These are phyloP conservation scores for Sebastes diploproa DNA, from an alignment of 2,797 vertebrate genomes.

Conservation along the genomic window DNA sequence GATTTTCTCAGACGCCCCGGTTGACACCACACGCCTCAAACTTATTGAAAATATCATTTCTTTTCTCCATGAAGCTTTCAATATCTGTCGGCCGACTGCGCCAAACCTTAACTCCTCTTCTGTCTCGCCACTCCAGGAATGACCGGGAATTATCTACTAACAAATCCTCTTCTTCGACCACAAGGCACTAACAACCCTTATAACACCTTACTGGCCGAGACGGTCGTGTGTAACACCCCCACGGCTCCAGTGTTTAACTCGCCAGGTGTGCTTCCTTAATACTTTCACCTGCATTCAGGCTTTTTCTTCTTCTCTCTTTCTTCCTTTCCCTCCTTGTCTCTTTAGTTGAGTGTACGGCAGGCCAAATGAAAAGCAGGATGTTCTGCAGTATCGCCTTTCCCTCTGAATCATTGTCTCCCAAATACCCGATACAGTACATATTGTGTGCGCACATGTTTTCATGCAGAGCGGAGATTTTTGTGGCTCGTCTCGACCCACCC, in stretches of 20 bases:
- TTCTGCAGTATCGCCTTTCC: conserved; percentile 65
- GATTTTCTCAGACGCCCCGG: not conserved
- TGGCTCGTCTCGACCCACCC: conserved; percentile 45
- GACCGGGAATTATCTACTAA: conserved; percentile 99
- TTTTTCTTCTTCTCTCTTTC: conserved; percentile 25
- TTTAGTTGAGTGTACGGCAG: conserved; percentile 43
- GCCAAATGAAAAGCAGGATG: conserved; percentile 57
- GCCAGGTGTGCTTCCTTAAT: conserved; percentile 96
- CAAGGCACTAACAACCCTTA: conserved; percentile 99
- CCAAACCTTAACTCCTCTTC: conserved; percentile 61
- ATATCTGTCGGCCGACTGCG: conserved; percentile 28
- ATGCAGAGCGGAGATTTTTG: conserved; percentile 38
- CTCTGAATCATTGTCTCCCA: conserved; percentile 63
- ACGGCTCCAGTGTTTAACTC: conserved; percentile 99
- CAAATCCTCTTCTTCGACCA: conserved; percentile 99
- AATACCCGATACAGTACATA: conserved; percentile 33
- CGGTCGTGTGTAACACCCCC: conserved; percentile 99
- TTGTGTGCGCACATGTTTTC: conserved; percentile 22
- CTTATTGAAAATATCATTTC: conserved; percentile 15
- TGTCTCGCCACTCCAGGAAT: conserved; percentile 97
- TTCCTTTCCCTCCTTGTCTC: conserved; percentile 42
- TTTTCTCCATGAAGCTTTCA: conserved; percentile 41
- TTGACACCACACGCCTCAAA: conserved; percentile 11
- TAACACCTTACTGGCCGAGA: conserved; percentile 99
- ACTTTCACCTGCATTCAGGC: conserved; percentile 61